Conservation (phyloP, 2,113 vertebrate species). For the Haliaeetus leucogaster region DNA sequence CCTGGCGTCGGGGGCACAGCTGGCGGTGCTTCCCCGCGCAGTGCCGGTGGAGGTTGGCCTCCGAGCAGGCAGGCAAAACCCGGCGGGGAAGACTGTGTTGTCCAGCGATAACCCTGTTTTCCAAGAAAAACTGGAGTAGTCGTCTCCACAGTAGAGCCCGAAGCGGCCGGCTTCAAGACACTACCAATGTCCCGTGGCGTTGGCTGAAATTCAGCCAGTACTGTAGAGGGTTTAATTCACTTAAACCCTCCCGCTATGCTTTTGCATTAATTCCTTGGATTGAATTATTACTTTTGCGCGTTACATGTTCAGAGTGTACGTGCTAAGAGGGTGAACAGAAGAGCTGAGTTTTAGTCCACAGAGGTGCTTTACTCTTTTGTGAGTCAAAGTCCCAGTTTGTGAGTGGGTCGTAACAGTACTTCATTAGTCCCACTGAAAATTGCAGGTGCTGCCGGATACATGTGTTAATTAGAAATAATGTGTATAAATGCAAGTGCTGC, state of each 20-base stretch:
- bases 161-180: background rate
- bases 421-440: background rate
- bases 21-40: rapidly evolving
- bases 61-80: background rate
- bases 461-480: background rate
- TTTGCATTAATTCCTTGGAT: background rate
- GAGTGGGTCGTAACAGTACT: background rate
- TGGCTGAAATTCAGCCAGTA: rapidly evolving
- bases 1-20: rapidly evolving
- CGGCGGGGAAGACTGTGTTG: rapidly evolving
- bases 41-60: background rate
- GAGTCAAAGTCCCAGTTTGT: background rate
- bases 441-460: background rate
- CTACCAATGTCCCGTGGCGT: rapidly evolving
- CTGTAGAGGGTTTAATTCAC: background rate
- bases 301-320: background rate
- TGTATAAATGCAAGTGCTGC: background rate
- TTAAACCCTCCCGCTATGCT: background rate
- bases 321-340: background rate
- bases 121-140: too few relatives aligned
- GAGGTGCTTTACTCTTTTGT: background rate
- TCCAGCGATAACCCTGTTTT: background rate
- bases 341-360: background rate
- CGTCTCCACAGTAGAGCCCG: background rate
- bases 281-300: background rate